A percentile compares a stretch with the other conserved stretches of the same genome.
Evolutionary conservation across 2,797 vertebrate species (phyloP).

Genomic region (Mionectes olivaceus): DNA sequence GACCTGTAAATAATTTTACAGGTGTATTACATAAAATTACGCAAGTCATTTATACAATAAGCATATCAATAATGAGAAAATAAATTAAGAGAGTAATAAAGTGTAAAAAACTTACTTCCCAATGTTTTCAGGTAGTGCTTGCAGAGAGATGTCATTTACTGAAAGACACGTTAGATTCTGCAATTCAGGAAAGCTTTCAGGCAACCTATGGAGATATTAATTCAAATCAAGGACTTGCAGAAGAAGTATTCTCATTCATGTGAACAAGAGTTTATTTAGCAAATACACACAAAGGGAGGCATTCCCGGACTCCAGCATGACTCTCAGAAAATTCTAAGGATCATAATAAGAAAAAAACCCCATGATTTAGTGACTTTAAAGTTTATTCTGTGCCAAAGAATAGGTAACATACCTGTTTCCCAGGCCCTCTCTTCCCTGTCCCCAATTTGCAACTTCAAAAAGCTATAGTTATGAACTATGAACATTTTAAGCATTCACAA

Average conservation of each 20-base stretch:
- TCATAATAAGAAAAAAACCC: background rate
- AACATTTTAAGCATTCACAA: background rate
- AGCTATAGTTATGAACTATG: background rate
- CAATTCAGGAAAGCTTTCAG: slow-evolving; percentile 94
- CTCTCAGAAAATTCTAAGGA: background rate
- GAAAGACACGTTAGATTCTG: slow-evolving; percentile 96
- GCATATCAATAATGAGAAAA: background rate
- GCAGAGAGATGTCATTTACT: slow-evolving; percentile 98
- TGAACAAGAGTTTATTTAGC: background rate
- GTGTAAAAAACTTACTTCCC: slow-evolving; percentile 91
- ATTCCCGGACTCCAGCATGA: background rate
- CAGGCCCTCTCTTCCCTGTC: background rate
- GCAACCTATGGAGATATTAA: slow-evolving; percentile 85
- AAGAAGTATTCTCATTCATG: background rate
- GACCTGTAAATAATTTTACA: background rate
- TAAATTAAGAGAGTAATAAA: background rate
- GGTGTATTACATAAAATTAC: background rate
- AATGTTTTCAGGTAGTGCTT: slow-evolving; percentile 95
- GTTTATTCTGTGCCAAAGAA: background rate
- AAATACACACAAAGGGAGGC: background rate
- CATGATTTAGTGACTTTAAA: background rate
- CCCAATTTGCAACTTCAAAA: background rate
- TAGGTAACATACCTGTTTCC: background rate
- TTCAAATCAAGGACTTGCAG: slow-evolving; percentile 37
- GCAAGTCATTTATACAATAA: background rate